phyloP scores from a whole-genome alignment of 2,888 invertebrate species.

The Pristionchus exspectatus region DNA sequence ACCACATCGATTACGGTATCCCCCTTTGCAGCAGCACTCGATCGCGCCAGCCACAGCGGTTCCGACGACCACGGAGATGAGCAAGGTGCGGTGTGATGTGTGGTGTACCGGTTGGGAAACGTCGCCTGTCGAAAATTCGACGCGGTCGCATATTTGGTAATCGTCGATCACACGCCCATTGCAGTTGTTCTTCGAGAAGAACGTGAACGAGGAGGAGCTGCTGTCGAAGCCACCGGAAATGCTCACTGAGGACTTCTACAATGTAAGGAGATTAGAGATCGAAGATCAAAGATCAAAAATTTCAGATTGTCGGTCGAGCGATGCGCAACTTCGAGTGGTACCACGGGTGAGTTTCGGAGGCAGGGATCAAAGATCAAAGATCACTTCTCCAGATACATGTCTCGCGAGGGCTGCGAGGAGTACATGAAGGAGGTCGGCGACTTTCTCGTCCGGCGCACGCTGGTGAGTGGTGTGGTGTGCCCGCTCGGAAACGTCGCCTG shows the following conservation, averaged over 20 bases:
- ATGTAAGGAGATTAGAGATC: conserved; percentile 35
- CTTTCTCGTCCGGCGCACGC: conserved; percentile 27
- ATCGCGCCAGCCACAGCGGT: conserved; percentile 7
- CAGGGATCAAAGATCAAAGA: neutral
- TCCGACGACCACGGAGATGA: neutral
- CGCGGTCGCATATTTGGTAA: neutral
- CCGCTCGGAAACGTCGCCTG: neutral
- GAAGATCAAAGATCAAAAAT: conserved; percentile 37
- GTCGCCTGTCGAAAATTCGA: neutral
- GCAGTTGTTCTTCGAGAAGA: conserved; percentile 37
- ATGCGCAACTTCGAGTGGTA: conserved; percentile 45
- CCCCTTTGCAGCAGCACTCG: conserved; percentile 5
- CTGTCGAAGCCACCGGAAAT: conserved; percentile 23
- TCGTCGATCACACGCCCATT: neutral
- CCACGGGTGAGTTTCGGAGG: conserved; percentile 9
- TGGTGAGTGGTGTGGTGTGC: conserved; percentile 20
- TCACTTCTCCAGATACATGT: neutral
- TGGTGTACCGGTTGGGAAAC: neutral
- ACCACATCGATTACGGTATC: neutral
- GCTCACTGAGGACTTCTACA: conserved; percentile 35
- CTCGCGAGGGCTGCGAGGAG: conserved; percentile 19
- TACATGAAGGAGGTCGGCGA: conserved; percentile 49
- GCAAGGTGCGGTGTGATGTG: conserved; percentile 20
- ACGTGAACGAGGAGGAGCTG: conserved; percentile 19
- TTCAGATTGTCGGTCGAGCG: conserved; percentile 33